Evolutionary conservation across 2,888 invertebrate genomes (phyloP).

Genomic region (Aspidiotus destructor): DNA sequence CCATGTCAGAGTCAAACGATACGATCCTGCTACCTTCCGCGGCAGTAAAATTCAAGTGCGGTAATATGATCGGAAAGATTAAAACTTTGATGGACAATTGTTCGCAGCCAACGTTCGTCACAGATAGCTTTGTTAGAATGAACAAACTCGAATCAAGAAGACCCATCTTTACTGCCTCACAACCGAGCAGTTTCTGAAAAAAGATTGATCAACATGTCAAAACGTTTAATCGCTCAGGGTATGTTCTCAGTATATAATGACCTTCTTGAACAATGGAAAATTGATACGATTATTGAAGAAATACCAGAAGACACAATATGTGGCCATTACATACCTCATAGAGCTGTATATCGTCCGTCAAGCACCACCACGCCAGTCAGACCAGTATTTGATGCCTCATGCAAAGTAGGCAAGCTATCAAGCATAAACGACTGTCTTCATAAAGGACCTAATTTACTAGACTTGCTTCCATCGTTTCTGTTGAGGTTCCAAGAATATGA

Average conservation of each 20-base stretch:
- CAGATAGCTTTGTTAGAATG: too few species aligned
- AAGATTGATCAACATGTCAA: background rate
- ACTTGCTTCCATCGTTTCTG: background rate
- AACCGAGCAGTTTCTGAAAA: background rate
- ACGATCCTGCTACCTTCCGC: too few species aligned
- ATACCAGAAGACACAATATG: background rate
- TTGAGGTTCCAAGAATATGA: background rate
- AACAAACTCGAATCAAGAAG: too few species aligned
- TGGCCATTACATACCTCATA: background rate
- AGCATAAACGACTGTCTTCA: background rate
- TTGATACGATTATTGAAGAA: background rate
- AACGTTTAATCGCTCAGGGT: background rate
- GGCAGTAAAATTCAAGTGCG: too few species aligned
- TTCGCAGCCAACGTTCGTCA: too few species aligned
- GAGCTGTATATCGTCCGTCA: background rate
- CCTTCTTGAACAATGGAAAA: background rate
- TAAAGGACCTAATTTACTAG: background rate
- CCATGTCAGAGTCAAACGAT: too few species aligned
- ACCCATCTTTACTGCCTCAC: background rate
- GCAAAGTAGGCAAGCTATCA: background rate
- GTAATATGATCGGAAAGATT: too few species aligned
- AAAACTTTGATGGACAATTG: too few species aligned
- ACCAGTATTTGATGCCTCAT: background rate
- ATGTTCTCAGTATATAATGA: background rate
- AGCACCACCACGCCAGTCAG: background rate